These are phyloP conservation scores for Cheilosia soror DNA, from an alignment of 2,888 invertebrate genomes.

Conservation along the genomic window DNA sequence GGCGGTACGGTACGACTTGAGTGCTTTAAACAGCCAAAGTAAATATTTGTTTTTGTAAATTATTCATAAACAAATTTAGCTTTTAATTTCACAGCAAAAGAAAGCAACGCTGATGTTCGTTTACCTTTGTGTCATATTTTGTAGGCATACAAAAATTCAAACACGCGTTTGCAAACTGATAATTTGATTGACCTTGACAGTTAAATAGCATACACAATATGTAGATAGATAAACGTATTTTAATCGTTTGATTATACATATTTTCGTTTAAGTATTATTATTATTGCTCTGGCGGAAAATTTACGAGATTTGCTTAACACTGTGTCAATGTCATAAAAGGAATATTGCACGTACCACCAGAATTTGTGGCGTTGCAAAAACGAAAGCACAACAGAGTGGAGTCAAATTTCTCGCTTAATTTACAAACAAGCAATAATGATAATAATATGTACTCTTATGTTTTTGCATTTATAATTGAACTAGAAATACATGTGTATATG, in stretches of 20 bases:
- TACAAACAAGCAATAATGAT: too few relatives aligned
- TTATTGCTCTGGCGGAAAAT: neutral
- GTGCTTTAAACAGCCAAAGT: neutral
- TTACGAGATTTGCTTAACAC: neutral
- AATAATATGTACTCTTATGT: too few relatives aligned
- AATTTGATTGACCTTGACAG: conserved; percentile 9
- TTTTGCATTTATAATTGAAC: too few relatives aligned
- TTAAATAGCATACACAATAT: neutral
- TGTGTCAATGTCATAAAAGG: neutral
- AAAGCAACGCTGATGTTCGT: neutral
- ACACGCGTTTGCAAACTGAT: conserved; percentile 13
- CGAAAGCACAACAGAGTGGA: too few relatives aligned
- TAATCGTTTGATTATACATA: conserved; percentile 2
- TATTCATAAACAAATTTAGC: neutral
- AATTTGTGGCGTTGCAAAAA: too few relatives aligned
- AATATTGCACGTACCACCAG: too few relatives aligned
- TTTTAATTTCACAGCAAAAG: neutral
- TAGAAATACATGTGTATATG: too few relatives aligned
- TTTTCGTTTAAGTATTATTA: neutral
- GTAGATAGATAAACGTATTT: neutral
- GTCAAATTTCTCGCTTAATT: too few relatives aligned
- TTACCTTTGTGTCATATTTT: too few relatives aligned
- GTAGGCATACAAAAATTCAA: neutral
- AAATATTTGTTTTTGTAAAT: neutral
- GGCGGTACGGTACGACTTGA: neutral